Conservation (phyloP, 2,113 vertebrate genomes). For the Ictalurus punctatus region DNA sequence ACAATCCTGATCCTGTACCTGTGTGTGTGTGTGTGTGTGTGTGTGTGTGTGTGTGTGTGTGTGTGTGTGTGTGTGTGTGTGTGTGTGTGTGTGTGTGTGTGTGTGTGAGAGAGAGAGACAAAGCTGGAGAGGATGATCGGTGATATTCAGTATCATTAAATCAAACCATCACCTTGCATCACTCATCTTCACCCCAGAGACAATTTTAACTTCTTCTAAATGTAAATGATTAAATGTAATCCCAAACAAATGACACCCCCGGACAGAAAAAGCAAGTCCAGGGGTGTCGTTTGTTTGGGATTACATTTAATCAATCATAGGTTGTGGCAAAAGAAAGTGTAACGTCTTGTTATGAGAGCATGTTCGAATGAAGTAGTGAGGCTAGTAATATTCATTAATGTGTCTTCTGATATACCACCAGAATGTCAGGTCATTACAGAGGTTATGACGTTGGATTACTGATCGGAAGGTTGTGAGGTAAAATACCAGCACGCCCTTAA, state of each 20-base stretch:
- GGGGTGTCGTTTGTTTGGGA: neutral
- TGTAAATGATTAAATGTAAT: too few relatives aligned
- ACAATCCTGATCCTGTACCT: constrained; percentile 55
- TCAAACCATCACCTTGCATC: constrained; percentile 36
- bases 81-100: constrained; percentile 34
- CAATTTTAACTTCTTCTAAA: constrained; percentile 15
- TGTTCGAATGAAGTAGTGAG: neutral
- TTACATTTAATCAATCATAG: neutral
- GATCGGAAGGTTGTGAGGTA: neutral
- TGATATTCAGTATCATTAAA: constrained; percentile 27
- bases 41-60: constrained; percentile 30
- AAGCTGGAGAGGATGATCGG: constrained; percentile 16
- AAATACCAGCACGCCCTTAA: neutral
- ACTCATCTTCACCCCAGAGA: neutral
- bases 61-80: constrained; percentile 38
- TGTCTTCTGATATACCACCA: neutral
- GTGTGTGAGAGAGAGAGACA: neutral
- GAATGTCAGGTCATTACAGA: neutral
- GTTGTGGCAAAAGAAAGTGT: neutral
- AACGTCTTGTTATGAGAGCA: neutral
- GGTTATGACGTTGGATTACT: neutral
- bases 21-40: constrained; percentile 41
- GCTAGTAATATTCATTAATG: neutral
- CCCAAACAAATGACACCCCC: too few relatives aligned
- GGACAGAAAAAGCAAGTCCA: neutral